Evolutionary conservation across 2,113 vertebrate genomes (phyloP), one percentile per base, ranked within the genome.

Genomic region (Triplophysa dalaica): DNA sequence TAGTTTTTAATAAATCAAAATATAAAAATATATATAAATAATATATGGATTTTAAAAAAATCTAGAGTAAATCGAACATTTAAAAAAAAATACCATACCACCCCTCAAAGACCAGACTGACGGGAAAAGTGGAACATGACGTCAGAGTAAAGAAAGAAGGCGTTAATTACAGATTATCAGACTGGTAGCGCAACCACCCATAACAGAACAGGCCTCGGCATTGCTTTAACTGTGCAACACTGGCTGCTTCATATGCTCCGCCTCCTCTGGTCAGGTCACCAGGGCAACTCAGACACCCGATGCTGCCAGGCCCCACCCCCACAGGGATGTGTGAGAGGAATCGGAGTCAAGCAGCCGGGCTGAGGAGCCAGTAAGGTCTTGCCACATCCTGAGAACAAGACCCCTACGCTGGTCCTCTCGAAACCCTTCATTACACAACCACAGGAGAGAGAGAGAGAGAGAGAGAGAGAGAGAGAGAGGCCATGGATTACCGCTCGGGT

Each of bases 361-460:
- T 54, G 63, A 75, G 72, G 81, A 86, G 67, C 83, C 83, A 83
- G 81, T 85, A 74, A 85, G 82, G 62, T 77, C 82, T 73, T 60
- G 62, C 82, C 73, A 72, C 84, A 89, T 82, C 79, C 80, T 77
- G 83, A 83, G 76, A 87, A 85, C 73, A 65, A 82, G 81, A 80
- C 81, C 83, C 82, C 75, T 67, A 70, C 4, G 26, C 77, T 63
- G 74, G 45, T 17, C 72, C 12, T 21, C 65, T 63, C 70, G 26
- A 41, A 75, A 75, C 70, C 48, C 65, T 11, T 67, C 70, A 80
- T 82, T 78, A 84, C 72, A 85, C 60, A 82, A 81, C 79, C 70
- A 41, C 29, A 70, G 79, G 64, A 78, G 65, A 77, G 29, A 63
- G 48, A 68, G 26, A 56, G 48, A 52, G 38, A 75, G 38, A 62